Conservation (phyloP, 2,797 vertebrate genomes). For the Pangasius krempfi region DNA sequence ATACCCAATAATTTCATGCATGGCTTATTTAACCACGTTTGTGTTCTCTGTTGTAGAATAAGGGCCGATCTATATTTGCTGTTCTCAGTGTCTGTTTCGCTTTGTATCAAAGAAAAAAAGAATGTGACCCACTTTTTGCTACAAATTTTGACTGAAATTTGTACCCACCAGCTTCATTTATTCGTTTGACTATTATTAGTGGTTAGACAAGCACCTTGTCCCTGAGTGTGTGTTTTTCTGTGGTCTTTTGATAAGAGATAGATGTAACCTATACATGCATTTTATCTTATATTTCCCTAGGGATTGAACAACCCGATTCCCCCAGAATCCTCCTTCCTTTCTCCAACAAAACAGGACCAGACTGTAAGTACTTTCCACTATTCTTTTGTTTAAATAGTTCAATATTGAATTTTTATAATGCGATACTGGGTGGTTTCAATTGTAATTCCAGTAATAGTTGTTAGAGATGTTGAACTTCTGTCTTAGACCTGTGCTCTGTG, state of each 20-base stretch:
- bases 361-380: slow-evolving; percentile 76
- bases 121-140: background rate
- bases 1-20: slow-evolving; percentile 43
- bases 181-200: background rate
- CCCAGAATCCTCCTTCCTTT: slow-evolving; percentile 66
- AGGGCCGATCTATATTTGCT: background rate
- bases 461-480: background rate
- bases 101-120: background rate
- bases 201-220: background rate
- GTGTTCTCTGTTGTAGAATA: slow-evolving; percentile 13
- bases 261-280: background rate
- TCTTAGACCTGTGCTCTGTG: background rate
- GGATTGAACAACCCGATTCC: slow-evolving; percentile 77
- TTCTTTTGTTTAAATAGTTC: background rate
- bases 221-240: background rate
- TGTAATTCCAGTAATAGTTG: background rate
- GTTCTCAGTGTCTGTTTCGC: background rate
- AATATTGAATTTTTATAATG: background rate
- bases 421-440: background rate
- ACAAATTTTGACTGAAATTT: background rate
- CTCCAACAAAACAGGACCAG: slow-evolving; percentile 78
- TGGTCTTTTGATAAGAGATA: background rate
- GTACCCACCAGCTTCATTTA: background rate
- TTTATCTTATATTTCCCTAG: slow-evolving; percentile 58
- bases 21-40: slow-evolving; percentile 50